A percentile compares a stretch with the other conserved stretches of the same genome.
These are phyloP conservation scores for Morelia viridis DNA, from an alignment of 2,797 vertebrate genomes.

Conservation along the genomic window DNA sequence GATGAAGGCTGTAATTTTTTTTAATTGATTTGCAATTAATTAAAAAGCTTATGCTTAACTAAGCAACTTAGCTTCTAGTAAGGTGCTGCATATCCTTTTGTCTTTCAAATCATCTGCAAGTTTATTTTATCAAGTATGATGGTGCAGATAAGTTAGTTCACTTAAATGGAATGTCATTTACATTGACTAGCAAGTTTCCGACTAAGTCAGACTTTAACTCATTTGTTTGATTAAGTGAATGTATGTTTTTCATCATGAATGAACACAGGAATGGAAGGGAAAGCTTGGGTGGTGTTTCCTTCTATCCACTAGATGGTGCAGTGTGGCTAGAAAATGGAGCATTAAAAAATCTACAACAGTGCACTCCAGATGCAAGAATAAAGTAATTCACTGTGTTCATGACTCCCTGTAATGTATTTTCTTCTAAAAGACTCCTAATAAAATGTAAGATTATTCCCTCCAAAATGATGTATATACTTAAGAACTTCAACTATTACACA, in stretches of 20 bases:
- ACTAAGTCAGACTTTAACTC: not conserved
- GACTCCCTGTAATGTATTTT: conserved; percentile 49
- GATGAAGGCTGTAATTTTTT: not conserved
- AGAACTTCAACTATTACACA: conserved; percentile 61
- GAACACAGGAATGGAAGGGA: not conserved
- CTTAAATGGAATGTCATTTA: not conserved
- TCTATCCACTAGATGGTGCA: not conserved
- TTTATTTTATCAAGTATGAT: not conserved
- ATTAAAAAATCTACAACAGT: not conserved
- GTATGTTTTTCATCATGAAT: not conserved
- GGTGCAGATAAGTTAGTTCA: rapidly evolving
- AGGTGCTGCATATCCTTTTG: not conserved
- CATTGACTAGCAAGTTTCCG: not conserved
- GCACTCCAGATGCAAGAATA: conserved; percentile 6
- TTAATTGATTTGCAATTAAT: not conserved
- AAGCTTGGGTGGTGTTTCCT: not conserved
- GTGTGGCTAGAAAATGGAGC: conserved; percentile 17
- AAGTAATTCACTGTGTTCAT: conserved; percentile 43
- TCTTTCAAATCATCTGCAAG: not conserved
- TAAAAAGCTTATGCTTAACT: not conserved
- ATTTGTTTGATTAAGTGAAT: not conserved
- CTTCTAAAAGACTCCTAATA: conserved; percentile 54
- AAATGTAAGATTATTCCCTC: conserved; percentile 56
- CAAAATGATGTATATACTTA: conserved; percentile 65
- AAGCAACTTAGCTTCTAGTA: not conserved